A percentile compares a stretch with the other conserved stretches of the same genome.
These are phyloP conservation scores for Suricata suricatta DNA, from an alignment of 2,113 vertebrate species.

Conservation along the genomic window DNA sequence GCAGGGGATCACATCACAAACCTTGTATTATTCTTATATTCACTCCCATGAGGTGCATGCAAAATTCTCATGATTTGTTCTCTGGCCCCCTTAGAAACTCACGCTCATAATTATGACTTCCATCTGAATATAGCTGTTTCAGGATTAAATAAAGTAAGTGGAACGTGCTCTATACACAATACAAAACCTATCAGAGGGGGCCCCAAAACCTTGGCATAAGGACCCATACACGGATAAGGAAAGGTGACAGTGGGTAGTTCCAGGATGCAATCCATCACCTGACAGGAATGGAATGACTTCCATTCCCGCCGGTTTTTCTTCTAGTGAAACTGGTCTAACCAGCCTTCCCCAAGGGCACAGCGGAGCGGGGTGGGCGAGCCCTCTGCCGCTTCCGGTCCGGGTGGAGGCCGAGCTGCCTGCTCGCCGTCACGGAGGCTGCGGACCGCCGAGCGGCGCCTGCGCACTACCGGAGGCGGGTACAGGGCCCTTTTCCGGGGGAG, in stretches of 20 bases:
- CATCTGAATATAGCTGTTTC: not conserved
- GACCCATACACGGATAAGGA: not conserved
- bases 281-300: not conserved
- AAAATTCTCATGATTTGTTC: not conserved
- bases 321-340: not conserved
- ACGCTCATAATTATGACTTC: not conserved
- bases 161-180: not conserved
- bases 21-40: not conserved
- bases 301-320: accelerated
- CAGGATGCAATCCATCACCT: not conserved
- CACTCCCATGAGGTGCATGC: not conserved
- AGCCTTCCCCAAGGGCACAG: accelerated
- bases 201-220: not conserved
- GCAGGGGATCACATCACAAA: not conserved
- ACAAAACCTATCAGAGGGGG: not conserved
- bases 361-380: accelerated
- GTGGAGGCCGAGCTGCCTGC: not conserved
- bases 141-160: not conserved
- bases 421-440: accelerated
- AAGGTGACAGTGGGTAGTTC: not conserved
- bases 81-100: not conserved
- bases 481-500: accelerated
- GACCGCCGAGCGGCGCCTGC: not conserved
- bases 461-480: accelerated
- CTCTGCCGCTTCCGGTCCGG: not conserved